These are phyloP conservation scores for Meganola albula DNA, from an alignment of 2,888 invertebrate genomes.

Conservation along the genomic window DNA sequence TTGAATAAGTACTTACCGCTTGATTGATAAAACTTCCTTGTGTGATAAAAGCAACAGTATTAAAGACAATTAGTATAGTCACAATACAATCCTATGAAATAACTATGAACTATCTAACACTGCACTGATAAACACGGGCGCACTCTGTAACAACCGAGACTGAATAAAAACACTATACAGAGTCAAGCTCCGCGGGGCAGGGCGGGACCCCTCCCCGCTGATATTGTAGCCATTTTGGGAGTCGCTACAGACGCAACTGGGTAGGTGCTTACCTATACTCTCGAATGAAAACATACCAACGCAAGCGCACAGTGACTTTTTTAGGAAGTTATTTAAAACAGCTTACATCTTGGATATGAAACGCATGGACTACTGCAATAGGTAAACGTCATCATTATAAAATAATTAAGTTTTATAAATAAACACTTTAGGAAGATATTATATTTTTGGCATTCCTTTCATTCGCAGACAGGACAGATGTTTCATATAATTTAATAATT, in stretches of 20 bases:
- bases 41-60: slow-evolving; percentile 13
- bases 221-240: slow-evolving; percentile 13
- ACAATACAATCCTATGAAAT: slow-evolving; percentile 14
- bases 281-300: slow-evolving; percentile 13
- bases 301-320: slow-evolving; percentile 12
- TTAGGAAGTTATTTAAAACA: slow-evolving; percentile 11
- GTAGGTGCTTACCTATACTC: slow-evolving; percentile 13
- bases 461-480: slow-evolving; percentile 11
- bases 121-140: slow-evolving; percentile 13
- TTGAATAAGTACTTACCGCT: slow-evolving; percentile 13
- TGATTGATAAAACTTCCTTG: slow-evolving; percentile 14
- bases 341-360: slow-evolving; percentile 10
- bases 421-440: slow-evolving; percentile 11
- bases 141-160: slow-evolving; percentile 13
- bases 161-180: slow-evolving; percentile 13
- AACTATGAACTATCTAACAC: slow-evolving; percentile 14
- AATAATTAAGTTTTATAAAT: slow-evolving; percentile 11
- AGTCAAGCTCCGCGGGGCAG: slow-evolving; percentile 13
- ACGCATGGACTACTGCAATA: slow-evolving; percentile 10
- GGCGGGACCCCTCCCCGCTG: slow-evolving; percentile 13
- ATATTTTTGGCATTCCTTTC: slow-evolving; percentile 11
- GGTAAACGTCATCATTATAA: slow-evolving; percentile 10
- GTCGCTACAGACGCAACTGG: slow-evolving; percentile 13
- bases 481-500: slow-evolving; percentile 10
- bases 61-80: slow-evolving; percentile 13